Evolutionary conservation across 2,888 invertebrate species (phyloP).

Genomic region (Chrysolina oricalcia): DNA sequence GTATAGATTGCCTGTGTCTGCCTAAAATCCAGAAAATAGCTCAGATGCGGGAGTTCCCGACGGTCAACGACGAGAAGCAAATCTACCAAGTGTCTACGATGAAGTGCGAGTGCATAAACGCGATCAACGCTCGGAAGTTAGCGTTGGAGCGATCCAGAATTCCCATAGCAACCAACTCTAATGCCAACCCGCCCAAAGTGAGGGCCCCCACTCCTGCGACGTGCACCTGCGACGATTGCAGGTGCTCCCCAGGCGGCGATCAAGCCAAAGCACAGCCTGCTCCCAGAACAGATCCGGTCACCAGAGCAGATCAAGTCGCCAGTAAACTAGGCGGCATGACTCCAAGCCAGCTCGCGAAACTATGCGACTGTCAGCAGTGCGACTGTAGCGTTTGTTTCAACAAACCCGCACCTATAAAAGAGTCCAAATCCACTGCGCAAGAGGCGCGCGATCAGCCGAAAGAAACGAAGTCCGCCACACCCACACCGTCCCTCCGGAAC

Average conservation of each 20-base stretch:
- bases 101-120: conserved; percentile 53
- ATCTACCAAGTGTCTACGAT: conserved; percentile 56
- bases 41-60: conserved; percentile 52
- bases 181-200: conserved; percentile 12
- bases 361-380: conserved; percentile 50
- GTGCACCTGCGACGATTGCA: conserved; percentile 37
- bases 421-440: neutral
- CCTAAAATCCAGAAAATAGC: conserved; percentile 56
- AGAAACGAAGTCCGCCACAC: neutral
- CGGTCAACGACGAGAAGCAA: conserved; percentile 55
- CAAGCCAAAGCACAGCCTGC: neutral
- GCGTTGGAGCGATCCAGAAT: conserved; percentile 52
- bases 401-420: conserved; percentile 23
- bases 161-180: conserved; percentile 50
- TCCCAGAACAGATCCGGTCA: neutral
- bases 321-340: conserved; percentile 37
- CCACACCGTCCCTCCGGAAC: neutral
- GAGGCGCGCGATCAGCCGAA: neutral
- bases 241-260: conserved; percentile 42
- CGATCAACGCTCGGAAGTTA: conserved; percentile 48
- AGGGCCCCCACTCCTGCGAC: neutral
- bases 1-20: conserved; percentile 57
- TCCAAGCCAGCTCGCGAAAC: conserved; percentile 34
- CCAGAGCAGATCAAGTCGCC: neutral
- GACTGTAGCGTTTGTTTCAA: conserved; percentile 42